A percentile compares a stretch with the other conserved stretches of the same genome.
These are phyloP conservation scores for Rhizoglyphus robini DNA, from an alignment of 1,140 invertebrate genomes.

Conservation along the genomic window DNA sequence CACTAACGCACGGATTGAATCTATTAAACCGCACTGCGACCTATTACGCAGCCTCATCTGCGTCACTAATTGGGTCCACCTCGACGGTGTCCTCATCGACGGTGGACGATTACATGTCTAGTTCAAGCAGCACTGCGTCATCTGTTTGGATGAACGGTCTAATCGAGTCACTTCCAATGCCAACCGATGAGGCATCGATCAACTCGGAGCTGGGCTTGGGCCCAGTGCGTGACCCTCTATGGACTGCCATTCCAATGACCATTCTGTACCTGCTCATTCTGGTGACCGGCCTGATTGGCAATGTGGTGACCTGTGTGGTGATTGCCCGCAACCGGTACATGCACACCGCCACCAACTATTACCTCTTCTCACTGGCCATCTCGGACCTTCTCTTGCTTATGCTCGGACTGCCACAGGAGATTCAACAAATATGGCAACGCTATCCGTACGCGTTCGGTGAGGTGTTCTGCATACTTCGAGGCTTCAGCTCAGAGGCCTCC, in stretches of 20 bases:
- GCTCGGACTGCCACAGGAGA: slow-evolving; percentile 57
- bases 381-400: slow-evolving; percentile 74
- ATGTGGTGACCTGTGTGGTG: slow-evolving; percentile 45
- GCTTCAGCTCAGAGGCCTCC: slow-evolving; percentile 70
- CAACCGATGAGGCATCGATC: neutral
- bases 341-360: slow-evolving; percentile 62
- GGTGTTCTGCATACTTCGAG: slow-evolving; percentile 65
- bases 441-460: slow-evolving; percentile 78
- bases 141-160: neutral
- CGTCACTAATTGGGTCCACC: no score
- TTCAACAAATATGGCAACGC: slow-evolving; percentile 70
- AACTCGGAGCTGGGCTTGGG: neutral
- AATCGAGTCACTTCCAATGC: neutral
- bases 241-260: slow-evolving; percentile 34
- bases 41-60: no score
- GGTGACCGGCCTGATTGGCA: slow-evolving; percentile 43
- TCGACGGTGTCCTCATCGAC: no score
- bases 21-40: no score
- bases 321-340: slow-evolving; percentile 43
- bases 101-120: neutral
- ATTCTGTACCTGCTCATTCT: slow-evolving; percentile 40
- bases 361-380: slow-evolving; percentile 78
- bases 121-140: neutral
- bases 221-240: slow-evolving; percentile 8
- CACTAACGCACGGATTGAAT: no score